Base-by-base conservation (phyloP, 2,113 vertebrate genomes). In the Cathartes aura region DNA sequence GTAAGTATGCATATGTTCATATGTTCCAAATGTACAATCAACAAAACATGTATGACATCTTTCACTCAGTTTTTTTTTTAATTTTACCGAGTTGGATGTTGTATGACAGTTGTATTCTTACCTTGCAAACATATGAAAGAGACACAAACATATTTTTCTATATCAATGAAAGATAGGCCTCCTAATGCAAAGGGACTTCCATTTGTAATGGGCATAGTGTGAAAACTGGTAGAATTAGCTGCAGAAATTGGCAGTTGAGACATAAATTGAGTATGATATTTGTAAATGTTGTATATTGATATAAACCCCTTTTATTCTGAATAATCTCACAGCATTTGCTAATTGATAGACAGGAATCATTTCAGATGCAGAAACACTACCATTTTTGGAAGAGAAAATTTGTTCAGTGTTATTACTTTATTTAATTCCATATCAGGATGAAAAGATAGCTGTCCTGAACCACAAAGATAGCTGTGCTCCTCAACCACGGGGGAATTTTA, bases 1-100 rank as follows among this genome's bases (percentile, higher is more conserved):
- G 0, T 67, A 58, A 45, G 16, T 13, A 40, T 52, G 42, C 4
- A 5, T 5, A 34, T 3, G 0, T 42, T 47, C 23, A 18, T n/a
- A 58, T 38, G 15, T 71, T 93, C 29, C 23, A 76, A 92, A 81
- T 55, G 32, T 27, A 48, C 24, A 78, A 15, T 38, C 8, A 45
- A 60, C 42, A 89, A 73, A 90, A 68, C 6, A 11, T 2, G 2
- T 17, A 42, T 4, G 3, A 42, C 15, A 53, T 14, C 15, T 62
- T 86, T 47, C 36, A 45, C 12, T 70, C 18, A 4, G 2, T 8
- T 21, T 34, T 58, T 47, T 11, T 4, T 40, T 24, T 68, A 45
- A 29, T 71, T 91, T 83, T 22, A 45, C 24, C 23, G 11, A 56
- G 9, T 43, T 75, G 13, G 10, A 67, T 43, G 8, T 38, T 68